Conservation (phyloP, 64 coral and sea anemone species). For the Actinia equina region DNA sequence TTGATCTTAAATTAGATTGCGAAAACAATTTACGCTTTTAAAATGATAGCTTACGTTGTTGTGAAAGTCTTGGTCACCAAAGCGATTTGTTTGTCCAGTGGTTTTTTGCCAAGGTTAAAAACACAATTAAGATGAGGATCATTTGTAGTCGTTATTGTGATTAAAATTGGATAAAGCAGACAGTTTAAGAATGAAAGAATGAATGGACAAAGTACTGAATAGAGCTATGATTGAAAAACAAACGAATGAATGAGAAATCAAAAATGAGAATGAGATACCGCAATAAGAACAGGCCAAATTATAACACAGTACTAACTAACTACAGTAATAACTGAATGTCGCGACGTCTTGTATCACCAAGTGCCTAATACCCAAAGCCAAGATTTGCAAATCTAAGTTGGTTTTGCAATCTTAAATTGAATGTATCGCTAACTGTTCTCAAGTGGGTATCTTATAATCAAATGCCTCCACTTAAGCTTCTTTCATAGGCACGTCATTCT, state of each 20-base stretch:
- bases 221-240: no score
- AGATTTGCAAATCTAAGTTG: background rate
- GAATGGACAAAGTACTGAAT: background rate
- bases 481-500: background rate
- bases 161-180: background rate
- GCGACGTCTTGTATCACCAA: background rate
- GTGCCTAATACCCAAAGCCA: background rate
- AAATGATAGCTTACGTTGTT: background rate
- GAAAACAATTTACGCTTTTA: background rate
- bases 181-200: background rate
- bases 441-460: conserved; percentile 7
- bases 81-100: background rate
- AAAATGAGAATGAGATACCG: no score
- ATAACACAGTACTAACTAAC: no score
- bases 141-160: background rate
- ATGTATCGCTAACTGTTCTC: background rate
- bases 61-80: background rate
- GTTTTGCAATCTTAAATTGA: background rate
- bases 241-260: no score
- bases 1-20: conserved; percentile 1
- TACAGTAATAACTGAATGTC: no score
- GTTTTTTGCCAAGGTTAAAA: background rate
- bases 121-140: background rate
- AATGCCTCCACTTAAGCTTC: conserved; percentile 3
- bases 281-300: no score